Evolutionary conservation across 1,140 invertebrate species (phyloP), one percentile per base, ranked within the genome.

Genomic region (Ylistrum balloti): DNA sequence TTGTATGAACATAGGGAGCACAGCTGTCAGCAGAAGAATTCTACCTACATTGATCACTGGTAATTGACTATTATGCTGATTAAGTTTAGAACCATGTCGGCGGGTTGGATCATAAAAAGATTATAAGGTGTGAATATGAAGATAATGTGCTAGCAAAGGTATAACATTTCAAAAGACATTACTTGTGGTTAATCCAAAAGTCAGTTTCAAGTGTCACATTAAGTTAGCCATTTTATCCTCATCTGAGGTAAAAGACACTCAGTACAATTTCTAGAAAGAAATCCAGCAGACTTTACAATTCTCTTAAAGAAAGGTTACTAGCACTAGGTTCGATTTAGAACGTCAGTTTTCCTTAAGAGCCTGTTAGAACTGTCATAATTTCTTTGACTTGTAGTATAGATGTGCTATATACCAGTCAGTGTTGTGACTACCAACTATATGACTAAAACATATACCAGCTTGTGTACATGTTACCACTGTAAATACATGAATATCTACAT

Each of bases 21-120:
- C n/a, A n/a, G n/a, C n/a, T n/a, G n/a, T 7, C 35, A 38, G 35
- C 35, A 38, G 35, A 38, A 38, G 35, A 38, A 38, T 13, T 38
- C 5, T 38, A 38, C 35, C 35, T 38, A 38, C 5, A 13, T 38
- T 38, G 5, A 45, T 45, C 41, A 28, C 7, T 7, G 20, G 5
- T 74, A 74, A 74, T 74, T 74, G 56, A 74, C 56, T 28, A 74
- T 74, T 74, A 28, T 74, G 56, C 56, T 74, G n/a, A 74, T 74
- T 74, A 74, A 74, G 20, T 74, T 74, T 74, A 74, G 56, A 74
- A 28, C 56, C 22, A 74, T 74, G 56, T n/a, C 56, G 17, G n/a
- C n/a, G 22, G 7, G 9, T 74, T 74, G 1, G 56, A 74, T n/a
- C 22, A 74, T 74, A 74, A 74, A 74, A 28, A 9, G 17, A 28